Percentiles rank a stretch among this genome's conserved stretches.
These are phyloP conservation scores for Montipora sp. DNA, from an alignment of 64 coral and sea anemone species.

Conservation along the genomic window DNA sequence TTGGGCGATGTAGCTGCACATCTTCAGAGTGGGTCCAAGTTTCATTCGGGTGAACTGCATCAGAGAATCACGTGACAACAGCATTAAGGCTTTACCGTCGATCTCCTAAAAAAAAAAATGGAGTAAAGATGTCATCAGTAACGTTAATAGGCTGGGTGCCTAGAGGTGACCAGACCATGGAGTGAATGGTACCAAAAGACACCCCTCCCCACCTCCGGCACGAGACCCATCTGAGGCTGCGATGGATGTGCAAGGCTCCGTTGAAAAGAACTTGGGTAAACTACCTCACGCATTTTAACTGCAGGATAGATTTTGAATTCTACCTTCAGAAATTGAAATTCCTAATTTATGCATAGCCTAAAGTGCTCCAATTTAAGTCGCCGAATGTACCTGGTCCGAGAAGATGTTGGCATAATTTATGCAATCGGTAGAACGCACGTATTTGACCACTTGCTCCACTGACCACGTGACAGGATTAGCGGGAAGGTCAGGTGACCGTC, in stretches of 20 bases:
- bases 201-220: too few relatives aligned
- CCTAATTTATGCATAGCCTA: not conserved
- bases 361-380: not conserved
- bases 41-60: slow-evolving; percentile 99
- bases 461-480: slow-evolving; percentile 86
- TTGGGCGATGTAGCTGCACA: slow-evolving; percentile 97
- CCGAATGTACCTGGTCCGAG: slow-evolving; percentile 75
- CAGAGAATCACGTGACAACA: slow-evolving; percentile 94
- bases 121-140: too few relatives aligned
- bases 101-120: slow-evolving; percentile 77
- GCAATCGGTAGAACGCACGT: slow-evolving; percentile 91
- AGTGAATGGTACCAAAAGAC: too few relatives aligned
- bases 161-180: too few relatives aligned
- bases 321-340: not conserved
- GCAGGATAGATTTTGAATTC: too few relatives aligned
- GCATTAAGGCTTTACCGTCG: slow-evolving; percentile 89
- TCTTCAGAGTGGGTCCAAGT: slow-evolving; percentile 94
- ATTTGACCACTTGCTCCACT: slow-evolving; percentile 88
- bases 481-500: slow-evolving; percentile 82
- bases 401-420: slow-evolving; percentile 87
- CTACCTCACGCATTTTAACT: too few relatives aligned
- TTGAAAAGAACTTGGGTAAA: too few relatives aligned
- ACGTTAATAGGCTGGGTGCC: too few relatives aligned
- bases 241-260: too few relatives aligned
- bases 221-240: too few relatives aligned